Conservation (phyloP, 2,888 invertebrate genomes). For the Eudemis profundana region DNA sequence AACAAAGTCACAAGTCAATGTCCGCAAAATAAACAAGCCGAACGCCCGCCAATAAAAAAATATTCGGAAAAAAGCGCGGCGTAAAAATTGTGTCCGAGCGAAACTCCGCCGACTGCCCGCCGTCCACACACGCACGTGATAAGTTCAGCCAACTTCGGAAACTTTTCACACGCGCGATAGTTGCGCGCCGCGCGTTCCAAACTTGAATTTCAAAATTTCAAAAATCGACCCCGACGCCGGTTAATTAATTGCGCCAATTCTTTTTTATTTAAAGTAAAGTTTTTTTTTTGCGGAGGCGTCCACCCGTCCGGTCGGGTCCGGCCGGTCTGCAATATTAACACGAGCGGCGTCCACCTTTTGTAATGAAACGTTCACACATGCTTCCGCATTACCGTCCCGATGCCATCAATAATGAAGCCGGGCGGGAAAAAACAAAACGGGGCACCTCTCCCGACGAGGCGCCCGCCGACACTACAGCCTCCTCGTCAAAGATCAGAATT, state of each 20-base stretch:
- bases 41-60: constrained; percentile 60
- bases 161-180: constrained; percentile 72
- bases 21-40: constrained; percentile 68
- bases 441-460: constrained; percentile 83
- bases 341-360: constrained; percentile 84
- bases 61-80: constrained; percentile 52
- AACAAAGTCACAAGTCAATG: constrained; percentile 77
- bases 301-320: constrained; percentile 83
- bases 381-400: constrained; percentile 85
- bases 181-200: constrained; percentile 51
- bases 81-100: constrained; percentile 61
- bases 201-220: constrained; percentile 25
- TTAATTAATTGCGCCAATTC: constrained; percentile 62
- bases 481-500: constrained; percentile 88
- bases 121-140: constrained; percentile 78
- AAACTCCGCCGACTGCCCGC: constrained; percentile 62
- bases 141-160: constrained; percentile 74
- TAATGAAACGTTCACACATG: constrained; percentile 86
- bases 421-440: constrained; percentile 85
- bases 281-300: constrained; percentile 76
- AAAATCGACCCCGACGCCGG: constrained; percentile 24
- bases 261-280: constrained; percentile 61
- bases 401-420: constrained; percentile 86
- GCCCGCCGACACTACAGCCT: constrained; percentile 85
- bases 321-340: constrained; percentile 84